Evolutionary conservation across 2,113 vertebrate species (phyloP), one percentile per base, ranked within the genome.

Genomic region (Psammodynastes pulverulentus): DNA sequence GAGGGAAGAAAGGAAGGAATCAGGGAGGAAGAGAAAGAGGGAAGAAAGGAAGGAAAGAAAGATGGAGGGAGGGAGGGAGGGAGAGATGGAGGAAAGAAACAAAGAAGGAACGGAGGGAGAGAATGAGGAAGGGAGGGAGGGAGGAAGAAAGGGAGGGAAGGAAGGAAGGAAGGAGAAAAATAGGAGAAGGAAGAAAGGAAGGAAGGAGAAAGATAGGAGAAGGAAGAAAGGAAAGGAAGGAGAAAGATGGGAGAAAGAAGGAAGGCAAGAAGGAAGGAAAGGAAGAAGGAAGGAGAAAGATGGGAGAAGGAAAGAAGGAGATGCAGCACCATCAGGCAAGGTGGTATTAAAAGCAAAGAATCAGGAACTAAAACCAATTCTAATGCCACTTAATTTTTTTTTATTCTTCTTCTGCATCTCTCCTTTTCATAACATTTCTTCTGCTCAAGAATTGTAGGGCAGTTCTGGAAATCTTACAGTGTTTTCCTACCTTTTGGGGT

Each of bases 101-200:
- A 10, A 15, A 13, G 1, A 29, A 12, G 2, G 10, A 29, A 29
- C 0, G 12, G 29, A 12, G 5, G 29, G 12, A 67, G n/a, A n/a
- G n/a, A n/a, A n/a, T n/a, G n/a, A n/a, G 62, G 62, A 67, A n/a
- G 26, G 58, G 1, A 62, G 23, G 52, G 3, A 53, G 3, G 9
- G 1, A 9, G 23, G 2, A 56, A 3, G 54, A 19, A 23, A 24
- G 0, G 4, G 29, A 15, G 2, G 0, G 13, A 67, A 0, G n/a
- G 62, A 34, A 2, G 10, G 62, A 67, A n/a, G 10, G 58, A n/a
- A n/a, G 26, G 21, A 23, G 6, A 19, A 48, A 19, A 1, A 10
- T 2, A 4, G 3, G 1, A 4, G 26, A 13, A 13, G 0, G 58
- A 5, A n/a, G 10, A 10, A n/a, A n/a, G 3, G 56, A 62, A 29